phyloP scores from a whole-genome alignment of 2,113 vertebrate genomes.

The Oncorhynchus masou region DNA sequence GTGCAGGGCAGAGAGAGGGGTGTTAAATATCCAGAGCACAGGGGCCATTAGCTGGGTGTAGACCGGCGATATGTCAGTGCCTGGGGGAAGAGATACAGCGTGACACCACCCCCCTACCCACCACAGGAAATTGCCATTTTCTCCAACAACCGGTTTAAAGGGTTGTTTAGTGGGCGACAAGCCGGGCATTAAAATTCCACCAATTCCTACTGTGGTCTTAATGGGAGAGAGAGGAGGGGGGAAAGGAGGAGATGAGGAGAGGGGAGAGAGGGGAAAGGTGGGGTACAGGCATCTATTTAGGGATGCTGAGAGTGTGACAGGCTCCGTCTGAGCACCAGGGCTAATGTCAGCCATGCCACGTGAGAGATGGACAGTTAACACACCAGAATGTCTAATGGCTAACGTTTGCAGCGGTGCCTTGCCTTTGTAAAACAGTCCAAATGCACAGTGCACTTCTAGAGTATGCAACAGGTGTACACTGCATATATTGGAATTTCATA shows the following conservation, averaged over 20 bases:
- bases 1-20: slow-evolving; percentile 9
- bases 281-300: background rate
- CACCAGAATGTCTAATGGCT: background rate
- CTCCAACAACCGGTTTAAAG: slow-evolving; percentile 46
- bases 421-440: too few relatives aligned
- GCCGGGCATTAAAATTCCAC: slow-evolving; percentile 45
- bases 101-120: slow-evolving; percentile 33
- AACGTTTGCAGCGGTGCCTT: background rate
- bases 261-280: background rate
- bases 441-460: too few relatives aligned
- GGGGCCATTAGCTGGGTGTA: slow-evolving; percentile 55
- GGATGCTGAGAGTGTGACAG: background rate
- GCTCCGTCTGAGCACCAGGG: background rate
- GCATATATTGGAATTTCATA: too few relatives aligned
- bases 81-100: slow-evolving; percentile 41
- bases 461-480: too few relatives aligned
- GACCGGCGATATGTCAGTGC: slow-evolving; percentile 50
- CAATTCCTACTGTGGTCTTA: slow-evolving; percentile 34
- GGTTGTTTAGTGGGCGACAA: slow-evolving; percentile 58
- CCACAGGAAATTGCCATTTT: slow-evolving; percentile 63
- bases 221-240: slow-evolving; percentile 24
- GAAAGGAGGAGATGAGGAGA: background rate
- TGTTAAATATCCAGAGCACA: slow-evolving; percentile 43
- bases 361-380: background rate
- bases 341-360: background rate